Conservation (phyloP, 2,888 invertebrate species). For the Balanococcus diminutus region DNA sequence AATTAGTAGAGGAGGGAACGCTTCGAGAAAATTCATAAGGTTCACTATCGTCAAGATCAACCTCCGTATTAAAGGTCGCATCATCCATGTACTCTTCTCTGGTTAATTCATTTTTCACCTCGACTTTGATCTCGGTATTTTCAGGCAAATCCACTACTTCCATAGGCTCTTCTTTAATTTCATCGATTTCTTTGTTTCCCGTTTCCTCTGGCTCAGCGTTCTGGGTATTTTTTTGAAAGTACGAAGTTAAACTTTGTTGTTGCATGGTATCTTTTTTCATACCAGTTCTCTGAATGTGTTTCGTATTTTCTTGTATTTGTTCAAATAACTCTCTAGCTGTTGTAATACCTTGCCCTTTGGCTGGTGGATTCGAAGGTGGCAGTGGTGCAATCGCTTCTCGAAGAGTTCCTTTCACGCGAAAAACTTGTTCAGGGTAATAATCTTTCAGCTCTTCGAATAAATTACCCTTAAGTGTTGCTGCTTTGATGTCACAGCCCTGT, state of each 20-base stretch:
- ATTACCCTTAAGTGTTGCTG: slow-evolving; percentile 54
- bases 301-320: slow-evolving; percentile 55
- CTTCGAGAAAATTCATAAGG: not conserved
- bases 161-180: slow-evolving; percentile 28
- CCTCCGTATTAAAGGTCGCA: not conserved
- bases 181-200: not conserved
- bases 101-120: slow-evolving; percentile 42
- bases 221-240: slow-evolving; percentile 60
- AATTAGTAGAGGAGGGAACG: not conserved
- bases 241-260: slow-evolving; percentile 65
- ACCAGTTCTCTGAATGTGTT: slow-evolving; percentile 63
- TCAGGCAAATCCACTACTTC: slow-evolving; percentile 53
- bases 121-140: not conserved
- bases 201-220: not conserved
- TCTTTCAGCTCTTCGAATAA: slow-evolving; percentile 56
- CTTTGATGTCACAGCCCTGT: slow-evolving; percentile 57
- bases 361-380: not conserved
- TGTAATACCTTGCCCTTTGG: not conserved
- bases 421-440: slow-evolving; percentile 53
- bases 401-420: slow-evolving; percentile 33
- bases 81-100: not conserved
- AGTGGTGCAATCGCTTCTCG: slow-evolving; percentile 2
- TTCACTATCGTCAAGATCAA: not conserved
- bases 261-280: slow-evolving; percentile 64
- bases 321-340: not conserved